Percentiles rank a stretch among this genome's conserved stretches.
Conservation (phyloP, 2,888 invertebrate species). For the Flexamia atlantica region DNA sequence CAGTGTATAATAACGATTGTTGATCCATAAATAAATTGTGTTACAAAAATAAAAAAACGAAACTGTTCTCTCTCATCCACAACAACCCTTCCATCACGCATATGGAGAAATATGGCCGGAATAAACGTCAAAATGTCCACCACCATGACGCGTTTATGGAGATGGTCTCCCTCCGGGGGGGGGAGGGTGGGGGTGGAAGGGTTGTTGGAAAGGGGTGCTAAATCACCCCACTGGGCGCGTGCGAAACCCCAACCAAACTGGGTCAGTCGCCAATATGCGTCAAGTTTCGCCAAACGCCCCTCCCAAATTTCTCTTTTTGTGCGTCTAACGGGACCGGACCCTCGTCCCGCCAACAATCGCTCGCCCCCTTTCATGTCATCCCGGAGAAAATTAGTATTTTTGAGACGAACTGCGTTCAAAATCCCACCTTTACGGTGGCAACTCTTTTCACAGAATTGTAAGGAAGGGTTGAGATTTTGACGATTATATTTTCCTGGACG, state of each 20-base stretch:
- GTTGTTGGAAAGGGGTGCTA: conserved; percentile 37
- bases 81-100: not conserved
- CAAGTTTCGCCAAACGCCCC: conserved; percentile 50
- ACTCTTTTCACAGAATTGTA: not conserved
- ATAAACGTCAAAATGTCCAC: conserved; percentile 7
- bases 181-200: not conserved
- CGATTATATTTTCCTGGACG: not conserved
- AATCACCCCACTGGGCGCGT: conserved; percentile 6
- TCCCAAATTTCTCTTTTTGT: conserved; percentile 55
- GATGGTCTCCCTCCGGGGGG: too few relatives aligned
- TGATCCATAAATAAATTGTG: too few relatives aligned
- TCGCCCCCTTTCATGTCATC: conserved; percentile 47
- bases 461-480: conserved; percentile 17
- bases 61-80: not conserved
- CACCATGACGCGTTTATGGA: not conserved
- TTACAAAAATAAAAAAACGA: too few relatives aligned
- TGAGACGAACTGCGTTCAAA: conserved; percentile 18
- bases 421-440: conserved; percentile 24
- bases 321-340: conserved; percentile 40
- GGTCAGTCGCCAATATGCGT: conserved; percentile 55
- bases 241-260: not conserved
- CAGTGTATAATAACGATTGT: too few relatives aligned
- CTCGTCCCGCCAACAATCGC: conserved; percentile 14
- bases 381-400: conserved; percentile 50
- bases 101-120: not conserved